phyloP scores from a whole-genome alignment of 2,888 invertebrate genomes.

The Miltochrista miniata region DNA sequence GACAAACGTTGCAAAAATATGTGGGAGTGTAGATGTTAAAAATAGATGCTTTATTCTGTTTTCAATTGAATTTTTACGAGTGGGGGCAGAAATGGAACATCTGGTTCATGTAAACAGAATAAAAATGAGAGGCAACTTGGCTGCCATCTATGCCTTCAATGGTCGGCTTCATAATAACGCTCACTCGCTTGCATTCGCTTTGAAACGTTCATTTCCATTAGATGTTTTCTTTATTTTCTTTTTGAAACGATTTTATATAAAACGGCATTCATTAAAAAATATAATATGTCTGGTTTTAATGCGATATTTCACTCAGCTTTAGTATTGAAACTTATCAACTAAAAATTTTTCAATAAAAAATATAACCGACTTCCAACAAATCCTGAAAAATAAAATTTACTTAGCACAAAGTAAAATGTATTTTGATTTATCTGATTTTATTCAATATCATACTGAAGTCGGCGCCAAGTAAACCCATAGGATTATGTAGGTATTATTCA shows the following conservation, averaged over 20 bases:
- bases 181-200: slow-evolving; percentile 46
- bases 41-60: slow-evolving; percentile 68
- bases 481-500: too few species aligned
- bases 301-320: too few species aligned
- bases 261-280: neutral
- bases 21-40: slow-evolving; percentile 47
- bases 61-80: slow-evolving; percentile 73
- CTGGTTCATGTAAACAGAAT: slow-evolving; percentile 73
- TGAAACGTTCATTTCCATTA: slow-evolving; percentile 52
- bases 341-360: too few species aligned
- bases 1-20: slow-evolving; percentile 42
- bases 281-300: neutral
- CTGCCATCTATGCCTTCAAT: slow-evolving; percentile 56
- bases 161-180: slow-evolving; percentile 49
- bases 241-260: slow-evolving; percentile 3
- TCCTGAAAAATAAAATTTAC: too few species aligned
- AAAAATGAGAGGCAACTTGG: slow-evolving; percentile 63
- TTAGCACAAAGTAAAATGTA: too few species aligned
- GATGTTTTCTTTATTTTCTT: slow-evolving; percentile 46
- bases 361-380: too few species aligned
- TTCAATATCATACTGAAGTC: too few species aligned
- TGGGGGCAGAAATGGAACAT: slow-evolving; percentile 61
- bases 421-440: too few species aligned
- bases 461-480: too few species aligned
- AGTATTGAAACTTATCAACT: too few species aligned